These are phyloP conservation scores for Hydractinia echinata DNA, from an alignment of 30 jellyfish, hydroid and myxozoan species.

Conservation along the genomic window DNA sequence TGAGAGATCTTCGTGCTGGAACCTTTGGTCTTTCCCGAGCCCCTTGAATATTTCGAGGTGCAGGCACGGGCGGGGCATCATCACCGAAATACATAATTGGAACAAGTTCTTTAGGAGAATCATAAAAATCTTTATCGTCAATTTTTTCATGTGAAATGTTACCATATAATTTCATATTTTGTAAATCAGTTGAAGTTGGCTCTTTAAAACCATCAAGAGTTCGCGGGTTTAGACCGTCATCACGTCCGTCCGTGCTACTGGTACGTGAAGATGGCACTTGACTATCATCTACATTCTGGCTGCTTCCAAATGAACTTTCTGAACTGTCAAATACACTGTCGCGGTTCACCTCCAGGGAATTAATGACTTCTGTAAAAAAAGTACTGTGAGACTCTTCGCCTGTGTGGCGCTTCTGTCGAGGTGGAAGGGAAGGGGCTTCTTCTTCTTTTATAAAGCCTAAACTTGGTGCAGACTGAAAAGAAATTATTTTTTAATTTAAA, in stretches of 20 bases:
- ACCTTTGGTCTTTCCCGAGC: too few species aligned
- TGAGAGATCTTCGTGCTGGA: too few species aligned
- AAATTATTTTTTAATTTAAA: background rate
- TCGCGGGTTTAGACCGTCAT: background rate
- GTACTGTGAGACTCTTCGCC: background rate
- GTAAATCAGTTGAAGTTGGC: background rate
- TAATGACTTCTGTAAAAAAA: background rate
- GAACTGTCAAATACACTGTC: background rate
- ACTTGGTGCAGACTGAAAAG: conserved; percentile 91
- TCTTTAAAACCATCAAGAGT: background rate
- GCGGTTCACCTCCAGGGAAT: background rate
- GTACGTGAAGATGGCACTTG: background rate
- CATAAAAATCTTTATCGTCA: conserved; percentile 13
- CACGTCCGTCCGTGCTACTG: background rate
- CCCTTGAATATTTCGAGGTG: background rate
- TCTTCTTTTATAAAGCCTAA: conserved; percentile 78
- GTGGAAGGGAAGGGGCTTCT: conserved; percentile 77
- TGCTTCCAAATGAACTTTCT: background rate
- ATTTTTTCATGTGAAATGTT: background rate
- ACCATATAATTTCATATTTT: background rate
- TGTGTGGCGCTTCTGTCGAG: conserved; percentile 42
- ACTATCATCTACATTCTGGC: background rate
- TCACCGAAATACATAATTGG: background rate
- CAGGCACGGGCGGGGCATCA: conserved; percentile 10
- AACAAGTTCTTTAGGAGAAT: conserved; percentile 27